Base-by-base conservation (phyloP, 1,140 invertebrate genomes). In the Neodiprion fabricii region DNA sequence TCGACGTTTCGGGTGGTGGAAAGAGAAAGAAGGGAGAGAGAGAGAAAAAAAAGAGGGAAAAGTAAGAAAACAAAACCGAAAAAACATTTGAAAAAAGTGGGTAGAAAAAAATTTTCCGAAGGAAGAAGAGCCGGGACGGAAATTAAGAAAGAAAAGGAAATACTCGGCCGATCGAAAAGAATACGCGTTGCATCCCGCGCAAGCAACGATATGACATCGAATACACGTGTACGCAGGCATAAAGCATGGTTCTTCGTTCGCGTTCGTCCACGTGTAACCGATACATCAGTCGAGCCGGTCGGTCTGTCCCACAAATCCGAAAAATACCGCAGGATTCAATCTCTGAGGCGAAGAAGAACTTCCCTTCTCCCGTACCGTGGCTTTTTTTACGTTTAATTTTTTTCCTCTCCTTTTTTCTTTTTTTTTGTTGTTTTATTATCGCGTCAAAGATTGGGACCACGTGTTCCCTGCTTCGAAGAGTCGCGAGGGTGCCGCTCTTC, bases 1-100 rank as follows among this genome's bases (percentile, higher is more conserved):
- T 61, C 53, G 53, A 61, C 53, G 53, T 61, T 61, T 61, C 53
- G 53, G 53, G 53, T 61, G 53, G 53, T 61, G 53, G 11, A 61
- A 61, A 9, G n/a, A 61, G 53, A 61, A 61, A 61, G n/a, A 61
- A 61, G 7, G 53, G 53, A 14, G 50, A 14, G 50, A 53, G 50
- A 53, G 50, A 53, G 1, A 61, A 11, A n/a, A 61, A 17, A 61
- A 17, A 7, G 53, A 61, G 53, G 2, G 53, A 61, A 17, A 14
- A 61, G 28, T 40, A 40, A 5, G 53, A 61, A 61, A 61, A 40
- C 28, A 40, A 40, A 40, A 40, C 28, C 28, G 28, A 40, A 40
- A 40, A 61, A 61, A 61, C n/a, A 40, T 40, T 40, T 40, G 28
- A 40, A 40, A 40, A 40, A 40, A 40, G 28, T 40, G 28, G 1